Conservation (phyloP, 2,113 vertebrate species). For the Misgurnus mizolepis region DNA sequence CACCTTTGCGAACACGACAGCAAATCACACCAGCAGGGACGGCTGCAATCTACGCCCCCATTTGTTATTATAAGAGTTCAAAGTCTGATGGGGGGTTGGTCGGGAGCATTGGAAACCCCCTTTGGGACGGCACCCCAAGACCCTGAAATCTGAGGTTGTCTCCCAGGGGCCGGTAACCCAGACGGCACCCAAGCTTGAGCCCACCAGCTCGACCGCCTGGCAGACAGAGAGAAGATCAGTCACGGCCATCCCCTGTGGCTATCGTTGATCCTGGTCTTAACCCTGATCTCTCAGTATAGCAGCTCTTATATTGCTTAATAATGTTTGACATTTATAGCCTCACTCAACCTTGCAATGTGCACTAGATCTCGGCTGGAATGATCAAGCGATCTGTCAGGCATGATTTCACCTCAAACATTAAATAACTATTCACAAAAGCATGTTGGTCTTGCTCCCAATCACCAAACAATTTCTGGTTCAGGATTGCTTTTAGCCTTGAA, state of each 20-base stretch:
- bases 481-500: too few species aligned
- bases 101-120: conserved; percentile 22
- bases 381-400: not conserved
- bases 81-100: conserved; percentile 33
- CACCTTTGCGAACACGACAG: not conserved
- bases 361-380: not conserved
- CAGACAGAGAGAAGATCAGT: conserved; percentile 42
- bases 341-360: not conserved
- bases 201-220: conserved; percentile 15
- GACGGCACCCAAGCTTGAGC: conserved; percentile 43
- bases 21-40: conserved; percentile 20
- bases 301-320: conserved; percentile 11
- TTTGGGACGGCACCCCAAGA: conserved; percentile 14
- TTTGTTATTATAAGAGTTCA: conserved; percentile 24
- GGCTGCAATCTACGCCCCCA: conserved; percentile 29
- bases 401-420: not conserved
- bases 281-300: conserved; percentile 32
- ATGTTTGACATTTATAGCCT: not conserved
- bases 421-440: not conserved
- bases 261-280: conserved; percentile 25
- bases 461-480: too few species aligned
- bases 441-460: not conserved
- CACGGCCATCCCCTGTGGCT: conserved; percentile 40
- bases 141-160: conserved; percentile 23
- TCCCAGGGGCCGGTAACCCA: conserved; percentile 47